These are phyloP conservation scores for Lasioglossum albipes DNA, from an alignment of 1,140 invertebrate species.

Conservation along the genomic window DNA sequence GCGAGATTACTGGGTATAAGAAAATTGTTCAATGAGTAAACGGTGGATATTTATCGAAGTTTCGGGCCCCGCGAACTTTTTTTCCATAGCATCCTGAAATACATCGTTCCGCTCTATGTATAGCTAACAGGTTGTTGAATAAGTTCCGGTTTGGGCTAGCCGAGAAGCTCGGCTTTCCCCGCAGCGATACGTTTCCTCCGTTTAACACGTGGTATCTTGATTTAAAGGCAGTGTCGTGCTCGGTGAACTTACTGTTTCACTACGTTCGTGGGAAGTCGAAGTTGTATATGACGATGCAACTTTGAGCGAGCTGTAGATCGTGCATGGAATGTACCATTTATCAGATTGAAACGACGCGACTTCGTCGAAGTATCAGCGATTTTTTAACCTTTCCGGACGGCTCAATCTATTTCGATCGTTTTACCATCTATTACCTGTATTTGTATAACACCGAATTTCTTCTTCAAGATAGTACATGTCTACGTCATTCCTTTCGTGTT, in stretches of 20 bases:
- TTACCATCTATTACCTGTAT: too few relatives aligned
- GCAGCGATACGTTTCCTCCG: not conserved
- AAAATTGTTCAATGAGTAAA: too few relatives aligned
- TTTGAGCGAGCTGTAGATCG: not conserved
- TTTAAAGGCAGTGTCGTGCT: not conserved
- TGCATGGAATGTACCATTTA: not conserved
- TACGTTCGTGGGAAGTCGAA: not conserved
- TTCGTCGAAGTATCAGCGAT: too few relatives aligned
- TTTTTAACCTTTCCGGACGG: too few relatives aligned
- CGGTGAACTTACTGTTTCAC: not conserved
- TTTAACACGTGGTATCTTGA: not conserved
- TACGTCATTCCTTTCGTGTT: too few relatives aligned
- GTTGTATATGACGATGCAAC: not conserved
- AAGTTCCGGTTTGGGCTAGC: not conserved
- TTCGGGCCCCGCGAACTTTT: not conserved
- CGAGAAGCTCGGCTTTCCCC: not conserved
- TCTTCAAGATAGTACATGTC: too few relatives aligned
- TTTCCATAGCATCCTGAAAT: not conserved
- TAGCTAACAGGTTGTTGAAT: not conserved
- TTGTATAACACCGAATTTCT: too few relatives aligned
- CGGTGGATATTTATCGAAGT: slow-evolving; percentile 6
- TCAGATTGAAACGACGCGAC: not conserved
- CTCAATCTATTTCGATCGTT: too few relatives aligned
- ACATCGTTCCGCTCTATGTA: not conserved
- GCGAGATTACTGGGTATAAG: too few relatives aligned